Evolutionary conservation across 2,888 invertebrate genomes (phyloP).

Genomic region (Bimastos eiseni): DNA sequence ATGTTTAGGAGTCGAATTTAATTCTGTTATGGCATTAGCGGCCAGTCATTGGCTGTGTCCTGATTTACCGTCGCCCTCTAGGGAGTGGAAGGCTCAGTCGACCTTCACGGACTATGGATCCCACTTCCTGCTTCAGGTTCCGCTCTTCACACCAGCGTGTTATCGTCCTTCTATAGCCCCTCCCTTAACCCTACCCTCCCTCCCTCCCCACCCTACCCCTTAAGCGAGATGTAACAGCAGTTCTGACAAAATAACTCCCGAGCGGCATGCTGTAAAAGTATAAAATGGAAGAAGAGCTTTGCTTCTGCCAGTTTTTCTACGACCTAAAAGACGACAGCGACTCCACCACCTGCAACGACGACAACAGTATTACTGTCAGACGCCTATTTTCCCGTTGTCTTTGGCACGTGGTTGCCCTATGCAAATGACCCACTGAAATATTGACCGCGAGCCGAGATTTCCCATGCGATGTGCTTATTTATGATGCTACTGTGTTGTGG

Average conservation of each 20-base stretch:
- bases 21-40: no score
- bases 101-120: no score
- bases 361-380: background rate
- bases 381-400: background rate
- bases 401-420: background rate
- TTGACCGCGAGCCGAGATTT: slow-evolving; percentile 16
- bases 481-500: background rate
- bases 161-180: no score
- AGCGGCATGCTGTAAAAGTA: background rate
- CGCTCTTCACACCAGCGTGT: no score
- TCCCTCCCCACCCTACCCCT: no score
- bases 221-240: background rate
- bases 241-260: background rate
- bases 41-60: no score
- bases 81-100: no score
- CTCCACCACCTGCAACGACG: background rate
- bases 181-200: no score
- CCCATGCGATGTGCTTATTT: slow-evolving; percentile 3
- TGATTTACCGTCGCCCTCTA: no score
- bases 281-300: background rate
- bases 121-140: no score
- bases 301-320: background rate
- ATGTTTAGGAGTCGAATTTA: no score
- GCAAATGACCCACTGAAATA: background rate
- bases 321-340: background rate